Base-by-base conservation (phyloP, 2,888 invertebrate species). In the Ephialtes manifestator region DNA sequence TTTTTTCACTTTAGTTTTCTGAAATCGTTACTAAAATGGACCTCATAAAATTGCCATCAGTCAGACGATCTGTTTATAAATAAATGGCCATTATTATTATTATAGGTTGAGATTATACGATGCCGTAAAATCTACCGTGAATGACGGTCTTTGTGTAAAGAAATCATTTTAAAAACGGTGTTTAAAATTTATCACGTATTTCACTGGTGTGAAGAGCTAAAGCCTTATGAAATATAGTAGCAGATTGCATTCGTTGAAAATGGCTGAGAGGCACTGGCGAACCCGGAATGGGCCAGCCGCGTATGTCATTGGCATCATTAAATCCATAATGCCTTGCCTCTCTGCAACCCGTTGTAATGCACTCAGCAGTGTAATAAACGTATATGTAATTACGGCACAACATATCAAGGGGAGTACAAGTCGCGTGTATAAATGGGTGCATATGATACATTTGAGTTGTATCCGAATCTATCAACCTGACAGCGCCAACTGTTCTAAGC, bases 231-330 rank as follows among this genome's bases (percentile, higher is more conserved):
- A 10, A 39, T 39, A 2, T 39, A 39, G 39, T 39, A 51, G 5
- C 51, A 51, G 51, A 8, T 1, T n/a, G 51, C n/a, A 51, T 51
- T 20, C n/a, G 20, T 20, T 13, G n/a, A 20, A 55, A 51, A 15
- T 35, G 39, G 75, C 58, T 81, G 86, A 86, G 83, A 81, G 60
- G 35, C 75, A 84, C 83, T 86, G 83, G 13, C 24, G 70, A 24
- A 28, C 43, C 43, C 48, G 35, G 74, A 39, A 76, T 51, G 46
- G 35, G 67, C 60, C 28, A 74, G 75, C 60, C 11, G 18, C 76
- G 80, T 74, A 68, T 79, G 74, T 81, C 85, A 83, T 86, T 86
- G 77, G 24, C 78, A 78, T 86, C 74, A 63, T 77, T 72, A 68
- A 85, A 76, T 86, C 72, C 55, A 70, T 75, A 67, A 70, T 81